phyloP scores from a whole-genome alignment of 2,888 invertebrate species.

The Adelognathus sp. region DNA sequence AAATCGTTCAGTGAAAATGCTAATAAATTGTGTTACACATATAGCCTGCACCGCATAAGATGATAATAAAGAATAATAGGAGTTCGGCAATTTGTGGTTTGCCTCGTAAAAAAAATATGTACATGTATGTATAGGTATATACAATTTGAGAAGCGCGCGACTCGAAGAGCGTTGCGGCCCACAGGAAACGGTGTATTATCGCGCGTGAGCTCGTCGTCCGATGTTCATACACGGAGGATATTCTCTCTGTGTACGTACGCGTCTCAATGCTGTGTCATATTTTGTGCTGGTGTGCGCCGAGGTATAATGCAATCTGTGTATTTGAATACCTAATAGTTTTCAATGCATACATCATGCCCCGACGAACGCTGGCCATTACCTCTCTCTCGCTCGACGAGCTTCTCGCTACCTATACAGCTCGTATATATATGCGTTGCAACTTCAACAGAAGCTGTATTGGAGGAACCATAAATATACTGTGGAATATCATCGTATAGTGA shows the following conservation, averaged over 20 bases:
- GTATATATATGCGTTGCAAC: conserved; percentile 28
- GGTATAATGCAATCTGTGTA: conserved; percentile 76
- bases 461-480: conserved; percentile 25
- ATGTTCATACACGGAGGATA: conserved; percentile 16
- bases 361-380: conserved; percentile 71
- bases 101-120: conserved; percentile 28
- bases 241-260: neutral
- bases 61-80: conserved; percentile 61
- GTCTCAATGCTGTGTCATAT: neutral
- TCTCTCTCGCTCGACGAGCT: conserved; percentile 66
- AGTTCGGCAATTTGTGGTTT: conserved; percentile 59
- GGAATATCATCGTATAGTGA: conserved; percentile 46
- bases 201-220: conserved; percentile 56
- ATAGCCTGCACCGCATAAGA: conserved; percentile 12
- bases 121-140: conserved; percentile 42
- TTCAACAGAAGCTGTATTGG: conserved; percentile 28
- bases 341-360: conserved; percentile 77
- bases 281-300: conserved; percentile 18
- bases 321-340: conserved; percentile 79
- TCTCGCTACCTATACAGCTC: conserved; percentile 50
- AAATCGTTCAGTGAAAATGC: conserved; percentile 40
- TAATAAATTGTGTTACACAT: conserved; percentile 36
- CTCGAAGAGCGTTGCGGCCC: conserved; percentile 54
- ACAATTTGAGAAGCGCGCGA: conserved; percentile 36
- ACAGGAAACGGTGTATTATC: conserved; percentile 65